Percentiles rank a stretch among this genome's conserved stretches.
phyloP scores from a whole-genome alignment of 2,888 invertebrate species.

The Cyaniris semiargus region DNA sequence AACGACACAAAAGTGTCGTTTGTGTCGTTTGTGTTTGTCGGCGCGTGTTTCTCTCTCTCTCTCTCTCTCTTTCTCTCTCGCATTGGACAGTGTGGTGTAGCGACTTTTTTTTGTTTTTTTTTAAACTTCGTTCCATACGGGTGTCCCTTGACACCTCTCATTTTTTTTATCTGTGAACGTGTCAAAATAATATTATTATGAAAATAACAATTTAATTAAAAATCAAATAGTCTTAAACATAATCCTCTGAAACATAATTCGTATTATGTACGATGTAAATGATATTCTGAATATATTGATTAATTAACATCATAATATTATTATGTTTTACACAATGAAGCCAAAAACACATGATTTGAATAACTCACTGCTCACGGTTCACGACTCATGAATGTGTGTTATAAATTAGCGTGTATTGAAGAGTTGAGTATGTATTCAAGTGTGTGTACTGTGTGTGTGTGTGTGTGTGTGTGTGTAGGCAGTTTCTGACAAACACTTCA shows the following conservation, averaged over 20 bases:
- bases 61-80: too few species aligned
- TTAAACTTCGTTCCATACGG: too few species aligned
- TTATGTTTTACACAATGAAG: background rate
- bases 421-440: too few species aligned
- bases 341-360: background rate
- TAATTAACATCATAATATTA: background rate
- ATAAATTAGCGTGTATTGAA: background rate
- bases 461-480: background rate
- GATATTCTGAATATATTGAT: background rate
- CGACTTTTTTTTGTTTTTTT: too few species aligned
- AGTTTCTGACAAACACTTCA: background rate
- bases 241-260: background rate
- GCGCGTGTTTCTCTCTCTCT: too few species aligned
- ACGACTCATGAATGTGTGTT: background rate
- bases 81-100: too few species aligned
- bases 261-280: background rate
- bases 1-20: too few species aligned
- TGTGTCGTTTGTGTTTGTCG: too few species aligned
- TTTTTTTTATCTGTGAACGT: background rate
- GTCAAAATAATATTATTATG: background rate
- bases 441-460: background rate
- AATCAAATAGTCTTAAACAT: background rate
- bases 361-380: background rate
- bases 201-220: background rate
- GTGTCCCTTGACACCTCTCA: too few species aligned